phyloP scores from a whole-genome alignment of 64 coral and sea anemone genomes.

The Dendrophyllia cribrosa region DNA sequence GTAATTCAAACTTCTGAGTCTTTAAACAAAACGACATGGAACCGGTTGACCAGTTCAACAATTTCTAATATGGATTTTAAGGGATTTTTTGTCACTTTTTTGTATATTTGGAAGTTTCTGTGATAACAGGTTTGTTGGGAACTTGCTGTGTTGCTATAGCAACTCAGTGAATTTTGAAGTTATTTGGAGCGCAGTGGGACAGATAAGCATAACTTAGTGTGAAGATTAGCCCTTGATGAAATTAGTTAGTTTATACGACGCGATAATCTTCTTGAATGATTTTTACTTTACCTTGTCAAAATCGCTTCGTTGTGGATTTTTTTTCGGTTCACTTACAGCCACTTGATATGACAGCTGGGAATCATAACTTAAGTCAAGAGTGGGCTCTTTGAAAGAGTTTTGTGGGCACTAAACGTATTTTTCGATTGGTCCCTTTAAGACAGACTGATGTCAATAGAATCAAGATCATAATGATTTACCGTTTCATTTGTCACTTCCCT shows the following conservation, averaged over 20 bases:
- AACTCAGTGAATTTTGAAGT: neutral
- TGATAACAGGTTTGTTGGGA: no score
- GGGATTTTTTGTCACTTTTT: no score
- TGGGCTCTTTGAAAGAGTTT: neutral
- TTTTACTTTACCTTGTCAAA: neutral
- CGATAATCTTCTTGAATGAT: no score
- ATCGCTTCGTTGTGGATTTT: neutral
- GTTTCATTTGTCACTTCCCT: neutral
- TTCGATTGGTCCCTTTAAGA: neutral
- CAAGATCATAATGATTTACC: neutral
- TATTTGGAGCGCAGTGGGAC: neutral
- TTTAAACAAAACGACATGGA: no score
- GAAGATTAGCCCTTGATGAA: no score
- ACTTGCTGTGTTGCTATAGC: neutral
- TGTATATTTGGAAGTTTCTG: no score
- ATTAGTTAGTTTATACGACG: no score
- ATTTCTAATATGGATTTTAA: no score
- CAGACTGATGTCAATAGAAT: neutral
- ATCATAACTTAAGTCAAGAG: neutral
- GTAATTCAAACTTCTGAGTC: no score
- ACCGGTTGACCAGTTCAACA: no score
- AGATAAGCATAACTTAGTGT: no score
- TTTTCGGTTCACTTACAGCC: no score
- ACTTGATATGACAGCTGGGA: neutral
- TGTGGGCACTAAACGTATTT: neutral